Conservation (phyloP, 2,888 invertebrate species). For the Drosophila paranaensis region DNA sequence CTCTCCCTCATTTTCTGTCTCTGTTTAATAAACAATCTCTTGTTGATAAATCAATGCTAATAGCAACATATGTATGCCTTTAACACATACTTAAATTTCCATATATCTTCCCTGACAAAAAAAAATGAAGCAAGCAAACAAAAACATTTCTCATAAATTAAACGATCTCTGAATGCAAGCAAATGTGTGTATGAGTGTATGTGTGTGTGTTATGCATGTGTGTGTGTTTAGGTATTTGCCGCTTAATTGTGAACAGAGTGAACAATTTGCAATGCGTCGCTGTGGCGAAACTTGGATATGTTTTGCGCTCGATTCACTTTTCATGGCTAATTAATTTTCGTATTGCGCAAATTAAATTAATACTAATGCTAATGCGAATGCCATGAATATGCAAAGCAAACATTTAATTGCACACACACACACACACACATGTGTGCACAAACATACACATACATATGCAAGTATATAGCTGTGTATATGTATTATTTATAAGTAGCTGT, state of each 20-base stretch:
- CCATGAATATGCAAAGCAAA: slow-evolving; percentile 76
- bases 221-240: slow-evolving; percentile 19
- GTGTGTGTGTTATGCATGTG: slow-evolving; percentile 1
- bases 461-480: slow-evolving; percentile 12
- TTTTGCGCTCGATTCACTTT: slow-evolving; percentile 77
- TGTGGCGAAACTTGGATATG: slow-evolving; percentile 53
- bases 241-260: slow-evolving; percentile 50
- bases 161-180: slow-evolving; percentile 22
- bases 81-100: slow-evolving; percentile 40
- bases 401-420: slow-evolving; percentile 38
- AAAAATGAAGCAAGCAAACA: slow-evolving; percentile 4
- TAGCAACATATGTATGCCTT: slow-evolving; percentile 55
- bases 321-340: slow-evolving; percentile 79
- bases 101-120: slow-evolving; percentile 22
- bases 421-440: slow-evolving; percentile 4
- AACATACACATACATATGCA: background rate
- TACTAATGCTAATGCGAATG: slow-evolving; percentile 65
- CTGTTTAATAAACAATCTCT: slow-evolving; percentile 7
- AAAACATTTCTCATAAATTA: slow-evolving; percentile 12
- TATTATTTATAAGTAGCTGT: slow-evolving; percentile 40
- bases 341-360: slow-evolving; percentile 77
- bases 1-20: background rate
- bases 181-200: background rate
- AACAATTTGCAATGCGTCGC: slow-evolving; percentile 55
- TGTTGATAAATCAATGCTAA: slow-evolving; percentile 64